Evolutionary conservation across 2,113 vertebrate genomes (phyloP).

Genomic region (Hippocampus comes): DNA sequence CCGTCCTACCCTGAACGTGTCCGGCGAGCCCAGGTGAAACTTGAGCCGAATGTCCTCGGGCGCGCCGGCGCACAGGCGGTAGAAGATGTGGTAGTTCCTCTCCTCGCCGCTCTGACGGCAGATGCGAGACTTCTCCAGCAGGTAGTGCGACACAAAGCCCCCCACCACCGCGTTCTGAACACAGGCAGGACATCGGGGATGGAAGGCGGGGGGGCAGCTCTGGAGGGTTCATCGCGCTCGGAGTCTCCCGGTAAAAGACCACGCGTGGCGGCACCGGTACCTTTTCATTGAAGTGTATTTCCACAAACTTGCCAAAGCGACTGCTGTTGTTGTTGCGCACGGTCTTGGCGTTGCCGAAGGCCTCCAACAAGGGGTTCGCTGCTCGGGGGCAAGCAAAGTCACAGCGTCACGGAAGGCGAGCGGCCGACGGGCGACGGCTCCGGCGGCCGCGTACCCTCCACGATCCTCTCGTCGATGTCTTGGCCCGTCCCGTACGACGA

Average conservation of each 20-base stretch:
- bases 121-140: constrained; percentile 97
- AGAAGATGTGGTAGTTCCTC: constrained; percentile 98
- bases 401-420: neutral
- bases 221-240: no score
- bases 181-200: neutral
- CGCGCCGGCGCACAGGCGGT: constrained; percentile 92
- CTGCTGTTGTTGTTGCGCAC: constrained; percentile 99
- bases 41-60: constrained; percentile 88
- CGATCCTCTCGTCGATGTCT: constrained; percentile 96
- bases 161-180: constrained; percentile 88
- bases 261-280: constrained; percentile 49
- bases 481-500: constrained; percentile 92
- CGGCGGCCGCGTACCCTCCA: constrained; percentile 80
- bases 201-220: no score
- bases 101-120: constrained; percentile 92
- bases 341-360: constrained; percentile 96
- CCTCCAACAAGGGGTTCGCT: constrained; percentile 94
- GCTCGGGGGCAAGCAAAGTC: constrained; percentile 14
- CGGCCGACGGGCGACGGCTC: neutral
- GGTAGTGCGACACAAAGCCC: constrained; percentile 97
- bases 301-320: constrained; percentile 97
- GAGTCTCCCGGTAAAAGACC: no score
- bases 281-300: constrained; percentile 98
- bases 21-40: constrained; percentile 86
- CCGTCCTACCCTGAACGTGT: constrained; percentile 84